Evolutionary conservation across 2,113 vertebrate species (phyloP).

Genomic region (Clupea harengus): DNA sequence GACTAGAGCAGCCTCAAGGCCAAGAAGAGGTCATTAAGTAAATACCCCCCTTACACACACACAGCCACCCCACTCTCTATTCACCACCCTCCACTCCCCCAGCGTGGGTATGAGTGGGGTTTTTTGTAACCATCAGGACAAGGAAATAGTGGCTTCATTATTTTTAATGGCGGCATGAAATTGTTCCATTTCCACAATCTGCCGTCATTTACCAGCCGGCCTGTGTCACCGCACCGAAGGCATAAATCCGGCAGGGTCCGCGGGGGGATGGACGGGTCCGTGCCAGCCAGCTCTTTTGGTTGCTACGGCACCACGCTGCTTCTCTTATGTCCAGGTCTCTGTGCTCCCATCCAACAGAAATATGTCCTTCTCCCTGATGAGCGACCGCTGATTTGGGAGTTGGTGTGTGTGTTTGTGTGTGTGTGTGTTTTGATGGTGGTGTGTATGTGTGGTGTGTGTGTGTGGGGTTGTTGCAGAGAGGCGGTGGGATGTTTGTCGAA

Average conservation of each 20-base stretch:
- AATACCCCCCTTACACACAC: constrained; percentile 27
- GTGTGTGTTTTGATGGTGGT: background rate
- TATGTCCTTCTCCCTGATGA: constrained; percentile 45
- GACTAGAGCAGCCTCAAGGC: constrained; percentile 20
- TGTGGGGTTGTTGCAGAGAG: background rate
- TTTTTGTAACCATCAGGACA: constrained; percentile 37
- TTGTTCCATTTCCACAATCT: constrained; percentile 37
- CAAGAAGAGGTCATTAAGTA: constrained; percentile 46
- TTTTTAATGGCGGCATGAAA: constrained; percentile 52
- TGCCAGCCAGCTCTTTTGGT: background rate
- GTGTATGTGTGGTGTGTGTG: constrained; percentile 9
- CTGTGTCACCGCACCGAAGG: background rate
- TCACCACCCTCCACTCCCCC: too few relatives aligned
- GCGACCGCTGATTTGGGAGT: background rate
- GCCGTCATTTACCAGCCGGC: constrained; percentile 36
- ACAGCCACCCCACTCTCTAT: background rate
- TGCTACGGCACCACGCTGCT: too few relatives aligned
- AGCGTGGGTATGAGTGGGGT: constrained; percentile 25
- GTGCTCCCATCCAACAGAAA: constrained; percentile 6
- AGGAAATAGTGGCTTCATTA: constrained; percentile 47
- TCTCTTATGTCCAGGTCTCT: background rate
- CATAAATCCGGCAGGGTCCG: too few relatives aligned
- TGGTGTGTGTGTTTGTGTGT: constrained; percentile 10
- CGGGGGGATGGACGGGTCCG: too few relatives aligned
- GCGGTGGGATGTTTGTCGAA: constrained; percentile 19